Percentiles rank a stretch among this genome's conserved stretches.
These are phyloP conservation scores for Potorous gilbertii DNA, from an alignment of 2,797 vertebrate genomes.

Conservation along the genomic window DNA sequence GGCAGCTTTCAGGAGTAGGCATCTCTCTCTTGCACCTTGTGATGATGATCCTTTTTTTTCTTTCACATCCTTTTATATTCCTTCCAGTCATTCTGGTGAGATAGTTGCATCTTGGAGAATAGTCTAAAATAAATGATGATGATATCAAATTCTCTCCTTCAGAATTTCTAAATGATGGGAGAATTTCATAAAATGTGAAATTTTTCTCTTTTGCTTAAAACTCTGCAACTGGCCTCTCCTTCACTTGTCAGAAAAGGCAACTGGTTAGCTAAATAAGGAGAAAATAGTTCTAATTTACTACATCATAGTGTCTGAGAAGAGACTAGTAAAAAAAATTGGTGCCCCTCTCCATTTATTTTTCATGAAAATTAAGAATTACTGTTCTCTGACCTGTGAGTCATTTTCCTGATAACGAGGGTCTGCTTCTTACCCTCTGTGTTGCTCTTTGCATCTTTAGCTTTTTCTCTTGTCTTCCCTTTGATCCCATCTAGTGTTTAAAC, in stretches of 20 bases:
- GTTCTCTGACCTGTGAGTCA: conserved; percentile 20
- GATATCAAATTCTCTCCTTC: conserved; percentile 16
- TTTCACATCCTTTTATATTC: conserved; percentile 27
- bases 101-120: not conserved
- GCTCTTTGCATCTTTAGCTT: not conserved
- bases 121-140: conserved; percentile 33
- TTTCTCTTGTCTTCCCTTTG: conserved; percentile 51
- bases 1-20: not conserved
- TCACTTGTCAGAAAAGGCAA: not conserved
- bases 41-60: not conserved
- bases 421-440: conserved; percentile 27
- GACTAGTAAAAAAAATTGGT: conserved; percentile 40
- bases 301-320: not conserved
- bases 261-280: conserved; percentile 25
- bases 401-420: conserved; percentile 10
- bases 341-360: conserved; percentile 6
- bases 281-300: conserved; percentile 21
- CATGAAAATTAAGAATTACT: conserved; percentile 33
- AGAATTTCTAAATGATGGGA: not conserved
- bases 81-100: conserved; percentile 21
- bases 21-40: not conserved
- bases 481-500: conserved; percentile 23
- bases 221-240: conserved; percentile 20
- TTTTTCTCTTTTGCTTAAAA: not conserved
- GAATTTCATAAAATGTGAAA: conserved; percentile 20